phyloP scores from a whole-genome alignment of 1,140 invertebrate species.

The Conopomorpha cramerella region DNA sequence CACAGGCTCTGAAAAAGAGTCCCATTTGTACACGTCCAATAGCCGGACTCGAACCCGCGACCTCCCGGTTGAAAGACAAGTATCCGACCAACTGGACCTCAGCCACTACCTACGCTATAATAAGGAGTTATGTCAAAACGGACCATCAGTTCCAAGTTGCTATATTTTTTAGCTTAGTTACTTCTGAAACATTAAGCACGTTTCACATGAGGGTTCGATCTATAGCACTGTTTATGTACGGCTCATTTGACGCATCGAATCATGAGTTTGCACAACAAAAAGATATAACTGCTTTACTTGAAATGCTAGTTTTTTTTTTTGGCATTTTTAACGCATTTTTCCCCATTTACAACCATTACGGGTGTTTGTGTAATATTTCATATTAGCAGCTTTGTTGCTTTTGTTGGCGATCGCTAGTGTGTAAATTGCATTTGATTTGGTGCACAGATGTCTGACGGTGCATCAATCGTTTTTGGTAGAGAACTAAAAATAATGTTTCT shows the following conservation, averaged over 20 bases:
- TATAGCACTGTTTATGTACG: conserved; percentile 32
- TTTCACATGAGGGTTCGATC: conserved; percentile 33
- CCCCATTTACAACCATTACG: conserved; percentile 20
- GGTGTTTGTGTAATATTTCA: conserved; percentile 12
- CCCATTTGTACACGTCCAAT: neutral
- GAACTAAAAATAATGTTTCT: too few species aligned
- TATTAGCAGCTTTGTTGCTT: conserved; percentile 18
- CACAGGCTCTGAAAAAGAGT: neutral
- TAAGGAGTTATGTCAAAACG: neutral
- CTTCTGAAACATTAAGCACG: conserved; percentile 49
- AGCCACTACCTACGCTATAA: neutral
- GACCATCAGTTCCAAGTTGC: conserved; percentile 2
- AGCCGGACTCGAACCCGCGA: neutral
- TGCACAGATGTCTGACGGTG: conserved; percentile 40
- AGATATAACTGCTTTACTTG: conserved; percentile 33
- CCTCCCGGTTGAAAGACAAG: neutral
- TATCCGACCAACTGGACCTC: too few species aligned
- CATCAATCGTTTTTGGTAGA: too few species aligned
- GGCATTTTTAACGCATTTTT: conserved; percentile 42
- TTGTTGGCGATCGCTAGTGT: conserved; percentile 25
- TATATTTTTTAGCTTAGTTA: conserved; percentile 4
- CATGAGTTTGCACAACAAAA: conserved; percentile 49
- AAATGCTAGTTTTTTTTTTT: conserved; percentile 38
- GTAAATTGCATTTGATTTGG: conserved; percentile 47
- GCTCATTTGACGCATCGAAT: conserved; percentile 50